phyloP scores from a whole-genome alignment of 1,140 invertebrate genomes.

The Temnothorax curvispinosus region DNA sequence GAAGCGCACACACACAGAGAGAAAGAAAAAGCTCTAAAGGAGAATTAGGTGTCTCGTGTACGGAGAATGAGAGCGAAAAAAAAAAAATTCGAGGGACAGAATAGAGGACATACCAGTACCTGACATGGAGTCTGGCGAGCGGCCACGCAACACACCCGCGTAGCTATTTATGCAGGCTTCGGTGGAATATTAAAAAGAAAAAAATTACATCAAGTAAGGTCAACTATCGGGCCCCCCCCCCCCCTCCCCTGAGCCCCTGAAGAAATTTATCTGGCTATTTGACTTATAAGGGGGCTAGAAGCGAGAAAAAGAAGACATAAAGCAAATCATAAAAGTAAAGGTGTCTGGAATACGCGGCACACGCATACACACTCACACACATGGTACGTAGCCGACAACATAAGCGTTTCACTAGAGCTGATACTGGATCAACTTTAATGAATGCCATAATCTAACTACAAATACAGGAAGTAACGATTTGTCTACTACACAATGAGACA shows the following conservation, averaged over 20 bases:
- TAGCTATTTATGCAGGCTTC: constrained; percentile 90
- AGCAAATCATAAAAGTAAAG: constrained; percentile 60
- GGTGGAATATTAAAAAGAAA: constrained; percentile 86
- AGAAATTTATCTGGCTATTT: constrained; percentile 67
- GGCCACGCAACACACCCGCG: constrained; percentile 91
- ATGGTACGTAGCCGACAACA: constrained; percentile 10
- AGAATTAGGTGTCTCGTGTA: constrained; percentile 35
- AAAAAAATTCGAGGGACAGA: constrained; percentile 71
- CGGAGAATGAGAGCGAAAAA: constrained; percentile 68
- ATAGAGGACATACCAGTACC: constrained; percentile 88
- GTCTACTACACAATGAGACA: constrained; percentile 10
- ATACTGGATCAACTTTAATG: constrained; percentile 2
- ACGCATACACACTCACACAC: constrained; percentile 24
- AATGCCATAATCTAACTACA: constrained; percentile 16
- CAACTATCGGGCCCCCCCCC: constrained; percentile 70
- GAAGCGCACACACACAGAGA: neutral
- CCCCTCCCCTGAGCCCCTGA: constrained; percentile 65
- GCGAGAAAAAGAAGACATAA: constrained; percentile 65
- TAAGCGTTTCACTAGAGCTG: constrained; percentile 24
- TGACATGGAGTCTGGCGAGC: constrained; percentile 90
- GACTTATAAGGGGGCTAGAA: constrained; percentile 66
- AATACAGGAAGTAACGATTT: constrained; percentile 10
- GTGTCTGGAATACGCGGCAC: constrained; percentile 17
- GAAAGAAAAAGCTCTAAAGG: constrained; percentile 23
- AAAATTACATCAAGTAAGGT: constrained; percentile 84